These are phyloP conservation scores for Agrochola lota DNA, from an alignment of 2,888 invertebrate genomes.

Conservation along the genomic window DNA sequence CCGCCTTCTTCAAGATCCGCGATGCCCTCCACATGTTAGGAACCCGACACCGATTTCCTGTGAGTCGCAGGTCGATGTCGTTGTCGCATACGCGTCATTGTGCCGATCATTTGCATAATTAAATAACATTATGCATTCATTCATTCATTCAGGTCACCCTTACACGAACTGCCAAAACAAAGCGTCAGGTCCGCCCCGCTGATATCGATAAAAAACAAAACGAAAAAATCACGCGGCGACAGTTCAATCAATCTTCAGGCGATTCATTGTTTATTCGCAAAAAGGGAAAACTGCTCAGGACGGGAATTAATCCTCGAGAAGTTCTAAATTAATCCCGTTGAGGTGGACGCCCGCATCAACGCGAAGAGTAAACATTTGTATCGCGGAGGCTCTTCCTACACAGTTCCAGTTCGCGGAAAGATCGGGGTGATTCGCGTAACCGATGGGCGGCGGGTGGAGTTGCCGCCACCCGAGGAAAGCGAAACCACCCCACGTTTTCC, in stretches of 20 bases:
- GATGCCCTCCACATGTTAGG: constrained; percentile 74
- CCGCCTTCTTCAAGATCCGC: constrained; percentile 70
- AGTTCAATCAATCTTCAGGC: constrained; percentile 76
- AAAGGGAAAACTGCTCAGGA: constrained; percentile 81
- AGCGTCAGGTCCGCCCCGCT: constrained; percentile 60
- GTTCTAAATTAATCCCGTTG: constrained; percentile 87
- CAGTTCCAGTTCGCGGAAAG: constrained; percentile 77
- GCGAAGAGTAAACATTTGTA: constrained; percentile 82
- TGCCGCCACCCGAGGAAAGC: constrained; percentile 81
- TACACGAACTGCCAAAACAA: constrained; percentile 79
- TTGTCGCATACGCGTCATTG: constrained; percentile 79
- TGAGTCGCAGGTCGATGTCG: constrained; percentile 80
- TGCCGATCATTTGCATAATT: constrained; percentile 86
- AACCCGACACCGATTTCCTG: constrained; percentile 86
- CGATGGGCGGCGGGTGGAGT: constrained; percentile 73
- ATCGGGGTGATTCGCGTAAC: constrained; percentile 77
- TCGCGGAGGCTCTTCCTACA: constrained; percentile 67
- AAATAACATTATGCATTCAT: constrained; percentile 88
- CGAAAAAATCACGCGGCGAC: constrained; percentile 72
- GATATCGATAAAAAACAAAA: constrained; percentile 61
- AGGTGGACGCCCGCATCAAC: constrained; percentile 79
- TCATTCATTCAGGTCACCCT: constrained; percentile 84
- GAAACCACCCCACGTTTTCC: constrained; percentile 83
- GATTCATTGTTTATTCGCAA: constrained; percentile 76
- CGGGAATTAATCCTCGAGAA: constrained; percentile 82